Conservation (phyloP, 2,888 invertebrate genomes). For the Cryptus armator region DNA sequence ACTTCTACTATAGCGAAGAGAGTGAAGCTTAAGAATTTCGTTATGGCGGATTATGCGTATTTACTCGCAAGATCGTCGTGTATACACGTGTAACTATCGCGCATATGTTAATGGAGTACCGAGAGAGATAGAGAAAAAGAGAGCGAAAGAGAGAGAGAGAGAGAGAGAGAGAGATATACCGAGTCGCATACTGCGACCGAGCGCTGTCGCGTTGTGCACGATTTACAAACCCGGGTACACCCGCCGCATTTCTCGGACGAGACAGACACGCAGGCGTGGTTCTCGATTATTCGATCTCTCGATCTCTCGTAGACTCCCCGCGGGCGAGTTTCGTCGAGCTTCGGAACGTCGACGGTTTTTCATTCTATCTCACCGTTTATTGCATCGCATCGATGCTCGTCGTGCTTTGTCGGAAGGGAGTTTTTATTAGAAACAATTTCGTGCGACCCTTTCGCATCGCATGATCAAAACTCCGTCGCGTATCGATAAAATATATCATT, state of each 20-base stretch:
- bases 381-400: not conserved
- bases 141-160: not conserved
- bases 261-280: conserved; percentile 32
- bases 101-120: conserved; percentile 42
- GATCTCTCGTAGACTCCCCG: conserved; percentile 17
- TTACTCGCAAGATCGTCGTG: conserved; percentile 42
- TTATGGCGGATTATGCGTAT: conserved; percentile 46
- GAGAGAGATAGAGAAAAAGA: not conserved
- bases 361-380: not conserved
- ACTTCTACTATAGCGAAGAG: not conserved
- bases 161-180: not conserved
- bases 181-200: conserved; percentile 7
- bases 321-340: conserved; percentile 6
- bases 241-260: not conserved
- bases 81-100: conserved; percentile 47
- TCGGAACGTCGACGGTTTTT: conserved; percentile 7
- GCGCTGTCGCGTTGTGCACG: conserved; percentile 4
- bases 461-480: not conserved
- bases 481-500: not conserved
- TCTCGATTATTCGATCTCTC: conserved; percentile 35
- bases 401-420: not conserved
- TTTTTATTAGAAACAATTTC: conserved; percentile 1
- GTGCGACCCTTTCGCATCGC: not conserved
- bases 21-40: conserved; percentile 49
- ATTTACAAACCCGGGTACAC: not conserved